Percentiles rank a stretch among this genome's conserved stretches.
Conservation (phyloP, 2,888 invertebrate genomes). For the Cheilosia grossa region DNA sequence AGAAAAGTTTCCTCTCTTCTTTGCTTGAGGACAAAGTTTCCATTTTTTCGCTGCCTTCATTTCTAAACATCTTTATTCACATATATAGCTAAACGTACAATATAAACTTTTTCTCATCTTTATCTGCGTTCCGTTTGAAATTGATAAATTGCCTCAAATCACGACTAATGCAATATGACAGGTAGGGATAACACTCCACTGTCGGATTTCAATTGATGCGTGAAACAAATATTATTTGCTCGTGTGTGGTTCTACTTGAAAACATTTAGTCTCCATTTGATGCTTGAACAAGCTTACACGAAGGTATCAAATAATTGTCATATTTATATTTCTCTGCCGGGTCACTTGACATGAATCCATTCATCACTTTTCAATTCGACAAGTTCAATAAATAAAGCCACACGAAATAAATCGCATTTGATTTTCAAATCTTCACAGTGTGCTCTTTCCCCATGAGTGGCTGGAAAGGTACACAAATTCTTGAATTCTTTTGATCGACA, state of each 20-base stretch:
- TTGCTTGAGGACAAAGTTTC: too few relatives aligned
- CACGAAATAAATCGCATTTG: conserved; percentile 32
- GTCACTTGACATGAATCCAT: conserved; percentile 29
- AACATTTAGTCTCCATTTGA: conserved; percentile 23
- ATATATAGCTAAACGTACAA: too few relatives aligned
- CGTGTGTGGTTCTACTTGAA: conserved; percentile 26
- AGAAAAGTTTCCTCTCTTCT: too few relatives aligned
- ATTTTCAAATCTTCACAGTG: conserved; percentile 20
- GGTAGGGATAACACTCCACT: conserved; percentile 23
- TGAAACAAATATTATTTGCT: conserved; percentile 40
- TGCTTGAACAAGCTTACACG: conserved; percentile 15
- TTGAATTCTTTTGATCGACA: background rate
- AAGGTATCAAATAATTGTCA: conserved; percentile 21
- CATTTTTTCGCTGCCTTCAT: too few relatives aligned
- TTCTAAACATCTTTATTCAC: too few relatives aligned
- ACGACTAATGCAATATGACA: conserved; percentile 36
- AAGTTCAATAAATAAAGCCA: conserved; percentile 25
- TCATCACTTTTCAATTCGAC: conserved; percentile 10
- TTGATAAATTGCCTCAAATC: conserved; percentile 39
- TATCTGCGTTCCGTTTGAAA: background rate
- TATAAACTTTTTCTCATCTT: too few relatives aligned
- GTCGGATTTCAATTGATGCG: conserved; percentile 39
- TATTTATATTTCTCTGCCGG: conserved; percentile 14
- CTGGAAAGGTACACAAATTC: background rate
- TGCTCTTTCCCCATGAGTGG: conserved; percentile 14